Evolutionary conservation across 2,797 vertebrate genomes (phyloP), one percentile per base, ranked within the genome.

Genomic region (Aeoliscus strigatus): DNA sequence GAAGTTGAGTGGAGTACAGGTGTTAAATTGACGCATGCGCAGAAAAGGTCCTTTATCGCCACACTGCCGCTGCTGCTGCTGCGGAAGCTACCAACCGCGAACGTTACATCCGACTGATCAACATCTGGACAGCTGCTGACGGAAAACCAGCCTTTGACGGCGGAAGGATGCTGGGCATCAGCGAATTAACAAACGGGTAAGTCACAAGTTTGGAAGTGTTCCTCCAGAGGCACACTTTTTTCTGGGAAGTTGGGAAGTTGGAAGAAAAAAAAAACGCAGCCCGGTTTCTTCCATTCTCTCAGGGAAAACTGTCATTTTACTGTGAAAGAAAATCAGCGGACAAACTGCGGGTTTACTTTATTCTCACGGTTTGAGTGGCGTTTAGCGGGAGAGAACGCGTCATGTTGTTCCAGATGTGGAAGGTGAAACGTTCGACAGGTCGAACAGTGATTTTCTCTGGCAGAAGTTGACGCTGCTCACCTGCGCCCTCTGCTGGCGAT

Each of bases 171-270:
- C 80, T 89, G 33, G 86, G 67, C 34, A 34, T 88, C 7, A 73
- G 70, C n/a, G 87, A 87, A 52, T 83, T 89, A 86, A 88, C 84
- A 0, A 88, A 86, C 46, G 87, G 87, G 87, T 89, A n/a, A 82
- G 84, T 54, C 4, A n/a, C 2, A 27, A 9, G 8, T 42, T 58
- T 8, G 0, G 4, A 26, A 7, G 3, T 8, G 7, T n/a, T 40
- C 60, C 1, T 0, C 1, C 6, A 0, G 3, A 4, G 14, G 3
- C 12, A 44, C 9, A 13, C 30, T 45, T 40, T 36, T 2, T 1
- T 13, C 3, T 5, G 24, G 25, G 51, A 59, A 67, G 26, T 70
- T 64, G 8, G 12, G 43, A 75, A 75, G 60, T 79, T 70, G 17
- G 44, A 39, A 14, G 10, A 27, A 35, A 17, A 29, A n/a, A 39